These are phyloP conservation scores for Phymanthus crucifer DNA, from an alignment of 92 coral and sea anemone genomes.

Conservation along the genomic window DNA sequence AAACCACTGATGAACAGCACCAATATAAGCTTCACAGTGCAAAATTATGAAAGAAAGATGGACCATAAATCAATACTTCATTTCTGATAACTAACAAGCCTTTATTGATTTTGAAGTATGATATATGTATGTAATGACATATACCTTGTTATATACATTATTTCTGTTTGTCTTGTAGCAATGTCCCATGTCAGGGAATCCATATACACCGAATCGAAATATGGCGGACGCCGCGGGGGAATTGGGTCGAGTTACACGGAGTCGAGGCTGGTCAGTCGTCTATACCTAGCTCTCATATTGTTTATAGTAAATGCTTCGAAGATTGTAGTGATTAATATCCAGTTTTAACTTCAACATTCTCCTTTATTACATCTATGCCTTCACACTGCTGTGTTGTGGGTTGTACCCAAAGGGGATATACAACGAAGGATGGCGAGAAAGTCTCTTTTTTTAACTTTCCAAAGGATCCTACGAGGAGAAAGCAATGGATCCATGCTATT, in stretches of 20 bases:
- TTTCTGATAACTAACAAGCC: background rate
- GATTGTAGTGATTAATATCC: constrained; percentile 6
- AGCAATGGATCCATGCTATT: constrained; percentile 15
- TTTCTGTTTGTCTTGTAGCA: constrained; percentile 49
- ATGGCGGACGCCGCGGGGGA: too few relatives aligned
- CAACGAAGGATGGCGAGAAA: constrained; percentile 11
- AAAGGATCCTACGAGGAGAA: background rate
- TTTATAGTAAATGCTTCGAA: background rate
- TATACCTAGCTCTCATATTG: background rate
- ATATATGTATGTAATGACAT: background rate
- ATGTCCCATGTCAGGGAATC: constrained; percentile 75
- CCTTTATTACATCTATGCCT: constrained; percentile 1
- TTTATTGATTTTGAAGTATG: background rate
- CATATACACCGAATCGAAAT: constrained; percentile 30
- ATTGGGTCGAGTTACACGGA: constrained; percentile 2
- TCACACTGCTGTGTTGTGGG: constrained; percentile 15
- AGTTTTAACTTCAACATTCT: background rate
- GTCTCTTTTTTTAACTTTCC: constrained; percentile 19
- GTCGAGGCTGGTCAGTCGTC: constrained; percentile 14
- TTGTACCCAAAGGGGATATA: constrained; percentile 26
- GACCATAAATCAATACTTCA: background rate
- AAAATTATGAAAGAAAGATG: background rate
- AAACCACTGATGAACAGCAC: constrained; percentile 54
- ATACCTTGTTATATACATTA: constrained; percentile 45
- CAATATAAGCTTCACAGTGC: constrained; percentile 31